These are phyloP conservation scores for Drosophila virilis DNA, from an alignment of 1,140 invertebrate genomes.

Conservation along the genomic window DNA sequence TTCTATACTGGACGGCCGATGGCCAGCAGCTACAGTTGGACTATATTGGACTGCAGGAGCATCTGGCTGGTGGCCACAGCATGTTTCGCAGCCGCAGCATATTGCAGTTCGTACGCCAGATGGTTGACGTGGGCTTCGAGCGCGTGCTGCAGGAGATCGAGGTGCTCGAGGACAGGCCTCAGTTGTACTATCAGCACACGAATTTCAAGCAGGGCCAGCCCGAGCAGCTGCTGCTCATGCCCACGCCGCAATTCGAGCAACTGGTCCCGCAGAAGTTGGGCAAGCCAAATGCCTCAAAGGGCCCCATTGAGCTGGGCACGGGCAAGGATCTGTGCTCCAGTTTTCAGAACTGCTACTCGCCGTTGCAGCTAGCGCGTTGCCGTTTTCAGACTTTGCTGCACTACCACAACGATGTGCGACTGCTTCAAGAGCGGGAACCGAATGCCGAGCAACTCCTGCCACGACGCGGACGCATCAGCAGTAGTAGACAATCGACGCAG, in stretches of 20 bases:
- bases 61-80: constrained; percentile 24
- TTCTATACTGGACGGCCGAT: constrained; percentile 38
- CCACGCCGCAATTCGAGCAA: constrained; percentile 12
- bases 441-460: constrained; percentile 18
- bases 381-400: constrained; percentile 32
- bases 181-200: constrained; percentile 23
- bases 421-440: constrained; percentile 19
- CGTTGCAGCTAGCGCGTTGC: constrained; percentile 43
- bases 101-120: constrained; percentile 24
- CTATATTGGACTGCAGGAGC: constrained; percentile 48
- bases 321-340: constrained; percentile 12
- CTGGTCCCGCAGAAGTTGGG: not conserved
- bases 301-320: not conserved
- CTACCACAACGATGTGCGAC: constrained; percentile 22
- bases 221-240: not conserved
- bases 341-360: not conserved
- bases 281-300: no score
- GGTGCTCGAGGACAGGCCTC: not conserved
- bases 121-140: constrained; percentile 34
- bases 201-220: constrained; percentile 19
- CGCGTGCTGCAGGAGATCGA: not conserved
- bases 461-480: constrained; percentile 31
- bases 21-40: constrained; percentile 38
- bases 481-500: not conserved
- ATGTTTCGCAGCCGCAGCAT: constrained; percentile 41